Base-by-base conservation (phyloP, 2,888 invertebrate genomes). In the Heteropelma amictum region DNA sequence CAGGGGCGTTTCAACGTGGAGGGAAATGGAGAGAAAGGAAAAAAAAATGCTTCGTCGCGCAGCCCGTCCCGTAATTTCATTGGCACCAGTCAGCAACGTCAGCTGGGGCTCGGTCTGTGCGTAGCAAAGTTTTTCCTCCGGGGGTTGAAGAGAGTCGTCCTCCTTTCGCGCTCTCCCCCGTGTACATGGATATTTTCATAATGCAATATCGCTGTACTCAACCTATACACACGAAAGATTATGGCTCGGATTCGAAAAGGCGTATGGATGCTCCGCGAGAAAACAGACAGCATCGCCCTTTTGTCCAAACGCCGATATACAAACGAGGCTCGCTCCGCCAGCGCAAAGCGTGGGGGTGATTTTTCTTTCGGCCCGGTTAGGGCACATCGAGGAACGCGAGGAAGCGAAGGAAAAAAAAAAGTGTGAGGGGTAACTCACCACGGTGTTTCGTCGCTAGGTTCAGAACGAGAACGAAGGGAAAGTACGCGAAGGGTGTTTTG, bases 401-500 rank as follows among this genome's bases (percentile, higher is more conserved):
- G 64, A 54, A 51, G 56, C 17, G 69, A 19, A 17, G 26, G 23
- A 26, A 58, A 8, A 40, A 30, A 23, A 63, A 51, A 53, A 49
- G 53, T 47, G 54, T 19, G 51, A 14, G 47, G 30, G 28, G 45
- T 19, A 26, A 30, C 23, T 45, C 23, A n/a, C 21, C 17, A 38
- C 26, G 49, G 12, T 35, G 64, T 65, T 58, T 72, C 65, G 47
- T 56, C 38, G 47, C 49, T 23, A 30, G 33, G n/a, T 2, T 19
- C 26, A 23, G n/a, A 35, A 19, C n/a, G 45, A 56, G 51, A 23
- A 14, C 30, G 51, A 47, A 71, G 73, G 77, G 89, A 81, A 81
- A 82, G 81, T 83, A 81, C 82, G 85, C 79, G 81, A 82, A 88
- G 88, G 89, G 88, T 87, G 91, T 91, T 91, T 91, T 91, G 90